Conservation (phyloP, 2,113 vertebrate genomes). For the Zonotrichia leucophrys region DNA sequence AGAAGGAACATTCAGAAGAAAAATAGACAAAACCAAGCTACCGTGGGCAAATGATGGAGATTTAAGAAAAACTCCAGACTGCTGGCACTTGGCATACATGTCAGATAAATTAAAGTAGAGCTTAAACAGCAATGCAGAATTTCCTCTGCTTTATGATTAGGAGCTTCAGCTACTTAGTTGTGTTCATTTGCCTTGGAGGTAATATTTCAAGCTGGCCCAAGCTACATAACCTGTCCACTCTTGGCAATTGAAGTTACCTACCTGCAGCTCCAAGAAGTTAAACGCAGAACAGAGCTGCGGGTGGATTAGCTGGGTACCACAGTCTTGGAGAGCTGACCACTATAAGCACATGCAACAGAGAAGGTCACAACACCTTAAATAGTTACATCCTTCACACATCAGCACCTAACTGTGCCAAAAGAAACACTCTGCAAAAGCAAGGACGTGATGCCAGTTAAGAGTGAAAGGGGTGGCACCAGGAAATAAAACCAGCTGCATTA, state of each 20-base stretch:
- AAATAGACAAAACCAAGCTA: not conserved
- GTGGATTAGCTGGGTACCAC: not conserved
- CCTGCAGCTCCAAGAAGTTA: not conserved
- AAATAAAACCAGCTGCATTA: not conserved
- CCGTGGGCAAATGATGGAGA: not conserved
- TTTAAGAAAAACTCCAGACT: not conserved
- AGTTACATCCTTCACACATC: not conserved
- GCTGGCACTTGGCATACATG: fast-evolving
- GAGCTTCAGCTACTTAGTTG: not conserved
- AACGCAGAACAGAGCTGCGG: not conserved
- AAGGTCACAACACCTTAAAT: not conserved
- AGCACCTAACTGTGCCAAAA: not conserved
- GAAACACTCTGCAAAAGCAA: not conserved
- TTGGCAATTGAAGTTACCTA: not conserved
- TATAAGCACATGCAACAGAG: not conserved
- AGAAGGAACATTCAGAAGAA: not conserved
- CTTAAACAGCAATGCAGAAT: not conserved
- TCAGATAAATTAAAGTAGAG: not conserved
- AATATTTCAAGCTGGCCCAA: not conserved
- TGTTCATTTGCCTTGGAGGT: not conserved
- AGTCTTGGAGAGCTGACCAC: not conserved
- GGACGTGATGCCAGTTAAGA: not conserved
- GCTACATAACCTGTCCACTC: not conserved
- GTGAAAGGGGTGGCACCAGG: not conserved
- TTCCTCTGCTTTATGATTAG: not conserved